These are phyloP conservation scores for Pygocentrus nattereri DNA, from an alignment of 2,797 vertebrate genomes.

Conservation along the genomic window DNA sequence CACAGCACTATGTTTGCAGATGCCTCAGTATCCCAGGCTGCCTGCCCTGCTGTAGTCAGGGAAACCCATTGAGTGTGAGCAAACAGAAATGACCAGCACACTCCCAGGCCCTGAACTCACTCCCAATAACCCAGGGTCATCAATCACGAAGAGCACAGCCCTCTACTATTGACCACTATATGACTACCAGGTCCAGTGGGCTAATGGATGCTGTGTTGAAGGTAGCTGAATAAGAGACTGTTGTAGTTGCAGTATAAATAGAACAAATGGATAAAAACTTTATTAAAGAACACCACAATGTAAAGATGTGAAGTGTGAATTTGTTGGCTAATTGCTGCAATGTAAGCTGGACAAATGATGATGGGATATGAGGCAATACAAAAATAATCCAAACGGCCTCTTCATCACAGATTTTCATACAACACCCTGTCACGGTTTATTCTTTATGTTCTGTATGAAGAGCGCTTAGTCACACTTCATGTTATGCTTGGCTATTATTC, in stretches of 20 bases:
- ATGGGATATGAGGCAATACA: not conserved
- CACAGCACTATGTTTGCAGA: not conserved
- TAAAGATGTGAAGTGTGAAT: no score
- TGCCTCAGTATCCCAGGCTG: not conserved
- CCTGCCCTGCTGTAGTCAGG: not conserved
- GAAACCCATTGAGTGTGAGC: not conserved
- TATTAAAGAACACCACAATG: not conserved
- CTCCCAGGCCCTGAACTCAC: conserved; percentile 7
- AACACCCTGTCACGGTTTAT: not conserved
- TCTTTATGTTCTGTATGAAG: not conserved
- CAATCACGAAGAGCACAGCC: not conserved
- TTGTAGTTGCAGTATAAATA: not conserved
- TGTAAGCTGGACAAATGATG: not conserved
- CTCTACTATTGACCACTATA: not conserved
- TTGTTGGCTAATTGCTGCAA: not conserved
- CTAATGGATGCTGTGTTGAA: not conserved
- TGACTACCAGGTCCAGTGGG: not conserved
- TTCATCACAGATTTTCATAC: not conserved
- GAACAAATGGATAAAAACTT: not conserved
- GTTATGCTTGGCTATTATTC: not conserved
- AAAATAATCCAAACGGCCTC: not conserved
- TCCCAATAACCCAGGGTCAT: conserved; percentile 12
- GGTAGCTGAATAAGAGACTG: not conserved
- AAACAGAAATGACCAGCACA: not conserved
- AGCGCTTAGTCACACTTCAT: not conserved